Evolutionary conservation across 2,113 vertebrate species (phyloP).

Genomic region (Myotis lucifugus): DNA sequence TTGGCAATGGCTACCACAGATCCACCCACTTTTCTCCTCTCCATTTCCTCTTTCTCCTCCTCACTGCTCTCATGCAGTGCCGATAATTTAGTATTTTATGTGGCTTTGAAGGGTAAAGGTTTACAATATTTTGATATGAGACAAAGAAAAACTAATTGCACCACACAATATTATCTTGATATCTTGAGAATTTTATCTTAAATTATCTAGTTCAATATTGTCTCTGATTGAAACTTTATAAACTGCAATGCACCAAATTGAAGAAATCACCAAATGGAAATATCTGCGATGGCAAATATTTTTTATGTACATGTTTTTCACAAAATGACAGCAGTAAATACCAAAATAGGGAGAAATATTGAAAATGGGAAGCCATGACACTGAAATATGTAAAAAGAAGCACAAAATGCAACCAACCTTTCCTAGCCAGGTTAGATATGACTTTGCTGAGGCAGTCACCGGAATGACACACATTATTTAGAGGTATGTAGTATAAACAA

Average conservation of each 20-base stretch:
- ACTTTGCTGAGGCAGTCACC: neutral
- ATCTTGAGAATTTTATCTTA: constrained; percentile 25
- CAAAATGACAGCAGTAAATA: neutral
- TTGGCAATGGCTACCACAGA: neutral
- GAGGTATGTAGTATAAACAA: neutral
- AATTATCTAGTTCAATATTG: neutral
- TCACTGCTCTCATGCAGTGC: neutral
- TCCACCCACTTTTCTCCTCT: neutral
- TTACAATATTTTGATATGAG: neutral
- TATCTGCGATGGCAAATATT: neutral
- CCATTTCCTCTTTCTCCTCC: neutral
- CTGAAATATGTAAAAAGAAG: neutral
- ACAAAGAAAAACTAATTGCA: neutral
- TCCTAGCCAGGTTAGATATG: neutral
- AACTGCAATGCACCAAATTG: neutral
- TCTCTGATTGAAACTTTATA: constrained; percentile 18
- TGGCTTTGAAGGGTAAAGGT: neutral
- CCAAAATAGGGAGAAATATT: neutral
- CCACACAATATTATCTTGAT: neutral
- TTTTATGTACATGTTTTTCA: neutral
- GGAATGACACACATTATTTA: neutral
- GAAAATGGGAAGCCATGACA: neutral
- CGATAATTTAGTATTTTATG: neutral
- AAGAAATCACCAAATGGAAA: neutral
- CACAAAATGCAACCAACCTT: neutral